A percentile compares a stretch with the other conserved stretches of the same genome.
Evolutionary conservation across 2,888 invertebrate genomes (phyloP).

Genomic region (Neuroscelio doddi): DNA sequence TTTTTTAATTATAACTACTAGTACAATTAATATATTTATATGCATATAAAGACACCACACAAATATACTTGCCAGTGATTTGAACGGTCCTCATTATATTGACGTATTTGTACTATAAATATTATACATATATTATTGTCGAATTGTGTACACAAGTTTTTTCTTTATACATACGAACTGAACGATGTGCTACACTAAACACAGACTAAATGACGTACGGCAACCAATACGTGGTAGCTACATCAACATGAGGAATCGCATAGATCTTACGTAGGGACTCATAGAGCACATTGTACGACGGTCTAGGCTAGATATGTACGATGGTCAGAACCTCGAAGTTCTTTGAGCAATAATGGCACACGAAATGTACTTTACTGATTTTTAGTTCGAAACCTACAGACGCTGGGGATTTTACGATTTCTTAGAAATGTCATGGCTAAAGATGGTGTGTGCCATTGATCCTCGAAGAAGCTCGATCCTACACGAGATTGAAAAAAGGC

Average conservation of each 20-base stretch:
- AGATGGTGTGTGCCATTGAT: slow-evolving; percentile 30
- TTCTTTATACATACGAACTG: slow-evolving; percentile 44
- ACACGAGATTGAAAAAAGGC: slow-evolving; percentile 45
- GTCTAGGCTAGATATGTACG: slow-evolving; percentile 57
- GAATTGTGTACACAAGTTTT: slow-evolving; percentile 48
- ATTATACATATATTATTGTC: slow-evolving; percentile 28
- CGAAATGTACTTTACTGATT: slow-evolving; percentile 21
- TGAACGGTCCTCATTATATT: slow-evolving; percentile 58
- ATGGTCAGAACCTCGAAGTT: slow-evolving; percentile 54
- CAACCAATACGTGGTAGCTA: too few relatives aligned
- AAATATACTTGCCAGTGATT: slow-evolving; percentile 68
- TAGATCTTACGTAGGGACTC: slow-evolving; percentile 51
- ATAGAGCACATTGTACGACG: slow-evolving; percentile 58
- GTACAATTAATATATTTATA: slow-evolving; percentile 41
- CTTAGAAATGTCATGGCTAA: slow-evolving; percentile 25
- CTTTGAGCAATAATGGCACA: slow-evolving; percentile 50
- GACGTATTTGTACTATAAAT: slow-evolving; percentile 45
- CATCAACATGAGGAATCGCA: slow-evolving; percentile 44
- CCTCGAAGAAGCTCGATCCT: slow-evolving; percentile 39
- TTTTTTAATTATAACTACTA: slow-evolving; percentile 33
- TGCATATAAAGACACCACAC: slow-evolving; percentile 43
- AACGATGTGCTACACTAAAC: slow-evolving; percentile 31
- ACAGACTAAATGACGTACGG: slow-evolving; percentile 36
- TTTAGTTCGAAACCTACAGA: slow-evolving; percentile 11
- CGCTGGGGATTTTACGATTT: too few relatives aligned